phyloP scores from a whole-genome alignment of 2,113 vertebrate species.

The Microcebus ravelobensis region DNA sequence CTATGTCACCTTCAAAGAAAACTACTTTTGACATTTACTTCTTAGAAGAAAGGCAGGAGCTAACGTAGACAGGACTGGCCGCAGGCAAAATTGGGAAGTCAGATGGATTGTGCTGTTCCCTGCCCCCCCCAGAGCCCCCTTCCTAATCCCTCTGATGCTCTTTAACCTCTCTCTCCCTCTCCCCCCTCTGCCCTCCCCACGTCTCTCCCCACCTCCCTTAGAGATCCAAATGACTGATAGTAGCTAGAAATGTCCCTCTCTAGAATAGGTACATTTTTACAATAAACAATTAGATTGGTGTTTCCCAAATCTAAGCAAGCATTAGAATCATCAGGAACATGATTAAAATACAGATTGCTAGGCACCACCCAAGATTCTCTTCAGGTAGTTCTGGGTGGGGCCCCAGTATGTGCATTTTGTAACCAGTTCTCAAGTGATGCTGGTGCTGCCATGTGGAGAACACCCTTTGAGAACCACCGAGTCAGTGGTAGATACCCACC shows the following conservation, averaged over 20 bases:
- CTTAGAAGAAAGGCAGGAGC: slow-evolving; percentile 44
- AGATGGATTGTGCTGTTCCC: neutral
- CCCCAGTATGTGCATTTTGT: neutral
- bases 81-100: neutral
- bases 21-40: slow-evolving; percentile 75
- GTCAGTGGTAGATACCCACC: no score
- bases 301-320: neutral
- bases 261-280: neutral
- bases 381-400: neutral
- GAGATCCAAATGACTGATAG: neutral
- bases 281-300: neutral
- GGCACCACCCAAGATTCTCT: neutral
- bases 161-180: neutral
- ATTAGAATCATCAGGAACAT: neutral
- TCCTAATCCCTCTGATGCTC: no score
- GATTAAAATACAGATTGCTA: neutral
- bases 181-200: accelerated
- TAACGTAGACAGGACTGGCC: slow-evolving; percentile 22
- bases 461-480: neutral
- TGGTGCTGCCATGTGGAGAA: accelerated
- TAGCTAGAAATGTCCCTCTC: neutral
- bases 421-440: neutral
- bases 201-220: neutral
- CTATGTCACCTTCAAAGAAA: slow-evolving; percentile 76
- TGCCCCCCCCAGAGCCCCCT: neutral